Base-by-base conservation (phyloP, 2,888 invertebrate genomes). In the Epirrhoe tristata region DNA sequence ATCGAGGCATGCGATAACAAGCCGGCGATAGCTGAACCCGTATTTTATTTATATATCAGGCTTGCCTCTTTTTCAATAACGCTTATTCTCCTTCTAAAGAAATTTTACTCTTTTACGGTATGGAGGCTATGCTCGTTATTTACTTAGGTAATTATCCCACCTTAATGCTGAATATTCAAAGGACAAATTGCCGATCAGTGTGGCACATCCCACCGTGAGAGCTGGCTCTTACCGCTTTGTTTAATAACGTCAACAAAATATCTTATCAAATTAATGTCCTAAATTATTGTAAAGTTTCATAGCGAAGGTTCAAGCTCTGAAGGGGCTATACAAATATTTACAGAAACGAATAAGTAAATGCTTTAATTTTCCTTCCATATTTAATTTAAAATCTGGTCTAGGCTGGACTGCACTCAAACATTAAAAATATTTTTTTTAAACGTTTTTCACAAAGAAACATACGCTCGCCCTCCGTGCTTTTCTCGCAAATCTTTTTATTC, bases 1-100 rank as follows among this genome's bases (percentile, higher is more conserved):
- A 91, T 92, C 85, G 81, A 89, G 90, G 92, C 93, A 92, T 93
- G 90, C 93, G 93, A 93, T 93, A 93, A 93, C 93, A 93, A 93
- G 93, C 91, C 91, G 90, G 89, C 93, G 93, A 93, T 93, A 93
- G 91, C 91, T 93, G 91, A 92, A 92, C 92, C 89, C 92, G 93
- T 93, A 93, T 93, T 93, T 93, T 93, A 93, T 93, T 93, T 93
- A 93, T 93, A 92, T 90, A 91, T 91, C 90, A 86, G 86, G 86
- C 71, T 90, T 87, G 88, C 87, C 85, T 90, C 89, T 90, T 93
- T 93, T 93, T 93, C 92, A 92, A 93, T 93, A 93, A 92, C 86
- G 91, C 90, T 88, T 90, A 91, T 92, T 90, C 88, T 86, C 83
- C 85, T 85, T 83, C 84, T 66, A 60, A 63, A 89, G 87, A 91